phyloP scores from a whole-genome alignment of 2,888 invertebrate genomes.

The Agelastica alni region DNA sequence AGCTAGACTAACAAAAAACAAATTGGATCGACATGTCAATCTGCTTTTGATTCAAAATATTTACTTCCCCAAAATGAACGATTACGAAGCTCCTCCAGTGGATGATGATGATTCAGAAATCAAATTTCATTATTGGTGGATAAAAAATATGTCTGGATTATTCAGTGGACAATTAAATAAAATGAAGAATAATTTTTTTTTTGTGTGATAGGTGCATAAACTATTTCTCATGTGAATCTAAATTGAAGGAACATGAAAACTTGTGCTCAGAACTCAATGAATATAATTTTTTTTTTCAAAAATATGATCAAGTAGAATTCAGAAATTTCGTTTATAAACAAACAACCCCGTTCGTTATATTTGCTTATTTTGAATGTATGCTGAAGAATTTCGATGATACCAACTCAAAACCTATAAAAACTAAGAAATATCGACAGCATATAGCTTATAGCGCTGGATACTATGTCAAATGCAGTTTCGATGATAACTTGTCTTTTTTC shows the following conservation, averaged over 20 bases:
- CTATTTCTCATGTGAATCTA: conserved; percentile 13
- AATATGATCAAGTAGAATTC: conserved; percentile 20
- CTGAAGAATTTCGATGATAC: background rate
- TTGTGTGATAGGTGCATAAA: conserved; percentile 33
- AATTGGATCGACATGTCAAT: conserved; percentile 24
- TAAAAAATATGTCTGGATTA: conserved; percentile 31
- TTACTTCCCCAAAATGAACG: conserved; percentile 10
- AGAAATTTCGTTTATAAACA: conserved; percentile 22
- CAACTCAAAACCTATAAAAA: background rate
- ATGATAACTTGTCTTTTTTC: conserved; percentile 30
- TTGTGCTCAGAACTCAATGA: conserved; percentile 19
- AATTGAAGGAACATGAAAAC: background rate
- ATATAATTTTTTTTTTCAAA: conserved; percentile 16
- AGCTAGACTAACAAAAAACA: conserved; percentile 12
- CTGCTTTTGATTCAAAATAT: conserved; percentile 32
- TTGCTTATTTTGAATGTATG: conserved; percentile 32
- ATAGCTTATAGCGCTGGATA: conserved; percentile 34
- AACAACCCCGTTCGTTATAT: conserved; percentile 27
- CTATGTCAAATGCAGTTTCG: conserved; percentile 36
- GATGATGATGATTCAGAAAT: conserved; percentile 9
- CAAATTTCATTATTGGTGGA: conserved; percentile 32
- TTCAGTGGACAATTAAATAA: conserved; percentile 21
- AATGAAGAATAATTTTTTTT: conserved; percentile 7
- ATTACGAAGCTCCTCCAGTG: conserved; percentile 1
- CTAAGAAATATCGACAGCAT: conserved; percentile 22